A percentile compares a stretch with the other conserved stretches of the same genome.
These are phyloP conservation scores for Agapornis canus DNA, from an alignment of 2,797 vertebrate species.

Conservation along the genomic window DNA sequence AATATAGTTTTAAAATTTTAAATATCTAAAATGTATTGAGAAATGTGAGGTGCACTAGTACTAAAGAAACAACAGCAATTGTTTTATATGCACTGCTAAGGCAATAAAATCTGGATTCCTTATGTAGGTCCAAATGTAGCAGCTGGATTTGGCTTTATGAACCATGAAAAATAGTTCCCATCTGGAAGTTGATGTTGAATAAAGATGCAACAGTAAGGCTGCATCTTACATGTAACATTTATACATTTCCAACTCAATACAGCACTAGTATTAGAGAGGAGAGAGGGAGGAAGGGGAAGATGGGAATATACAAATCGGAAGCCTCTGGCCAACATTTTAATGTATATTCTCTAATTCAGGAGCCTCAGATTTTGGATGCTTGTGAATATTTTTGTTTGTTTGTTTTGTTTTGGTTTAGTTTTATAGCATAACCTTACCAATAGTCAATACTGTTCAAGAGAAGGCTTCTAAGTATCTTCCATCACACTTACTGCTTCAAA, in stretches of 20 bases:
- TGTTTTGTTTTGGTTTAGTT: not conserved
- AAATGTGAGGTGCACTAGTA: slow-evolving; percentile 70
- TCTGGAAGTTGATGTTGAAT: slow-evolving; percentile 85
- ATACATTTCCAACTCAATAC: slow-evolving; percentile 65
- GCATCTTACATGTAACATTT: slow-evolving; percentile 78
- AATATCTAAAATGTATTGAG: slow-evolving; percentile 69
- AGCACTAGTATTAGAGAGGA: not conserved
- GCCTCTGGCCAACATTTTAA: slow-evolving; percentile 25
- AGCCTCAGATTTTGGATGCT: not conserved
- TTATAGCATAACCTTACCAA: not conserved
- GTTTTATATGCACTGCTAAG: slow-evolving; percentile 78
- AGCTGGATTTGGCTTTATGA: slow-evolving; percentile 87
- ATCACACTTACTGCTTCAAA: not conserved
- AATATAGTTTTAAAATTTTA: slow-evolving; percentile 68
- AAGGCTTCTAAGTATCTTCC: not conserved
- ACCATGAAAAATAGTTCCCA: slow-evolving; percentile 87
- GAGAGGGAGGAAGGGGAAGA: not conserved
- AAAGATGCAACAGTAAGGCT: slow-evolving; percentile 83
- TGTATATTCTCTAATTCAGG: not conserved
- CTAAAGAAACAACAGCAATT: slow-evolving; percentile 80
- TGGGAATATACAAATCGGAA: slow-evolving; percentile 42
- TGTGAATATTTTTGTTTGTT: not conserved
- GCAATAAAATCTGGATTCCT: slow-evolving; percentile 84
- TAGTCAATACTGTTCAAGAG: not conserved
- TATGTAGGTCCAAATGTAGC: slow-evolving; percentile 84